These are phyloP conservation scores for Bos indicus DNA, from an alignment of 2,113 vertebrate species.

Conservation along the genomic window DNA sequence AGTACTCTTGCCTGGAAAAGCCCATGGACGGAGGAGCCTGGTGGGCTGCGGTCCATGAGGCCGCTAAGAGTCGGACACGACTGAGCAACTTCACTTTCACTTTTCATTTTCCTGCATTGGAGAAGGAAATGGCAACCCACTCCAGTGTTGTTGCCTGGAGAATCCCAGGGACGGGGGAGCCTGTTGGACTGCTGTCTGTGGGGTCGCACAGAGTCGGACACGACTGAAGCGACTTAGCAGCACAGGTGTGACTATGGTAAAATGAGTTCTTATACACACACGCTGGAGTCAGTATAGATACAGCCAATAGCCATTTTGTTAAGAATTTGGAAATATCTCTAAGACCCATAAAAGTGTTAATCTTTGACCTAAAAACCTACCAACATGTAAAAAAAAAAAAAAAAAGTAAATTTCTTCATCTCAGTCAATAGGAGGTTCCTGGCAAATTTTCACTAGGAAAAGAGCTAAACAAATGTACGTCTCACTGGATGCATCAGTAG, in stretches of 20 bases:
- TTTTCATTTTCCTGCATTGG: no score
- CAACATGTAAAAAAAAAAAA: neutral
- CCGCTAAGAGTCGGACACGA: no score
- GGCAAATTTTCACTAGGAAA: neutral
- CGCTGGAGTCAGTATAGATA: neutral
- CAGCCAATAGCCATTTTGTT: neutral
- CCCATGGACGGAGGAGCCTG: no score
- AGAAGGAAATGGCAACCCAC: no score
- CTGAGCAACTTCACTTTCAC: no score
- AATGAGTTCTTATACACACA: neutral
- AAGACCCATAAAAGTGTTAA: neutral
- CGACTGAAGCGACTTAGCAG: no score
- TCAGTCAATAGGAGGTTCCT: neutral
- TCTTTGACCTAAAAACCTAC: slow-evolving; percentile 9
- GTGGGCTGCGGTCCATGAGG: no score
- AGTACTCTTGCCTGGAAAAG: no score
- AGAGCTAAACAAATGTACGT: neutral
- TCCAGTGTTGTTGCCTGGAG: no score
- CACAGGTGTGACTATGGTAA: neutral
- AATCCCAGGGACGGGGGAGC: no score
- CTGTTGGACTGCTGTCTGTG: no score
- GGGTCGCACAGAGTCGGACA: no score
- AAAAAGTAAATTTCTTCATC: neutral
- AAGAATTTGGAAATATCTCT: neutral
- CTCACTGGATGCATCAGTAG: neutral